phyloP scores from a whole-genome alignment of 2,797 vertebrate genomes.

The Poecile montanus region DNA sequence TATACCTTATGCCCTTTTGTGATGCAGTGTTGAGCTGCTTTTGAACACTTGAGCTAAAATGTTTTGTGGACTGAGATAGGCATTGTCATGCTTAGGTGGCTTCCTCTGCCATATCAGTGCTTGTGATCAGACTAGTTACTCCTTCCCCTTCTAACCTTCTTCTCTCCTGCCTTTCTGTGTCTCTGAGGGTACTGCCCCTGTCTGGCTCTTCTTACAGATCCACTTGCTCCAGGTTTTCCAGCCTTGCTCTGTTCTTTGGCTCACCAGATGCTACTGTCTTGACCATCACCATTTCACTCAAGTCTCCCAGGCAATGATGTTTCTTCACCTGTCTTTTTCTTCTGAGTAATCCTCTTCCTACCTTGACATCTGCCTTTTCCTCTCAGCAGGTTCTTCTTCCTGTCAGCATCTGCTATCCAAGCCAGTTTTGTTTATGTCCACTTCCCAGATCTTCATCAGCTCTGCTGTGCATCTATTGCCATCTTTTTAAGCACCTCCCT shows the following conservation, averaged over 20 bases:
- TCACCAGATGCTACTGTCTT: neutral
- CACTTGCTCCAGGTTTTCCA: neutral
- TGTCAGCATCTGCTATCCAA: neutral
- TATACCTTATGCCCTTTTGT: neutral
- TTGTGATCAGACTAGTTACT: neutral
- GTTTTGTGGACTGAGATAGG: neutral
- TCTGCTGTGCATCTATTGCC: neutral
- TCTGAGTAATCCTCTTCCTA: neutral
- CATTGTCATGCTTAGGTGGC: neutral
- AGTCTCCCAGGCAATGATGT: neutral
- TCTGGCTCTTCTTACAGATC: neutral
- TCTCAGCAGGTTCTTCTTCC: neutral
- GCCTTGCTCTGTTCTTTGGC: neutral
- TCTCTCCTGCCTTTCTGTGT: neutral
- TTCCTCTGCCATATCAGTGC: neutral
- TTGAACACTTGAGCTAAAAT: neutral
- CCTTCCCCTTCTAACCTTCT: neutral
- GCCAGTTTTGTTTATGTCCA: neutral
- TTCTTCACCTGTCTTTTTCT: neutral
- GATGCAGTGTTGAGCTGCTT: neutral
- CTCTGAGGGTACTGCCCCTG: neutral
- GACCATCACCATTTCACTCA: neutral
- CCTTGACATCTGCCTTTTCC: neutral
- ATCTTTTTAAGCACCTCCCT: neutral
- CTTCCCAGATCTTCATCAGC: neutral